Evolutionary conservation across 2,113 vertebrate species (phyloP).

Genomic region (Cottus gobio): DNA sequence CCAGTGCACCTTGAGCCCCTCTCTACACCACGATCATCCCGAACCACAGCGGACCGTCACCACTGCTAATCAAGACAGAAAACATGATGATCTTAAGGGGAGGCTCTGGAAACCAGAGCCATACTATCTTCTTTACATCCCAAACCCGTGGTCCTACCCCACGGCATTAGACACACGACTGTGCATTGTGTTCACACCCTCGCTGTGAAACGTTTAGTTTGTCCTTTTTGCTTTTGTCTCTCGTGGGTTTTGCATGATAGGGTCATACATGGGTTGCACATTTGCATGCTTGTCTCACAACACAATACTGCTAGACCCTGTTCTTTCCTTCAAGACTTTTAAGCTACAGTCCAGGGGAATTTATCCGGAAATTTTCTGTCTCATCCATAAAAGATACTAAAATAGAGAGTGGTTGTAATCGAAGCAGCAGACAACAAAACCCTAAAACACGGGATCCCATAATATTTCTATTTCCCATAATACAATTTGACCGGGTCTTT

Average conservation of each 20-base stretch:
- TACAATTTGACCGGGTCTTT: not conserved
- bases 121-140: constrained; percentile 56
- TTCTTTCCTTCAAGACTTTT: not conserved
- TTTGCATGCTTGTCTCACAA: constrained; percentile 58
- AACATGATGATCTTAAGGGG: constrained; percentile 51
- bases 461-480: not conserved
- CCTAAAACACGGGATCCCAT: not conserved
- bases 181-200: constrained; percentile 37
- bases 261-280: constrained; percentile 31
- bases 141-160: constrained; percentile 44
- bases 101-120: constrained; percentile 48
- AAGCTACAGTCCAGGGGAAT: no score
- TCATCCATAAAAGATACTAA: not conserved
- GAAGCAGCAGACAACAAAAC: not conserved
- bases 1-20: not conserved
- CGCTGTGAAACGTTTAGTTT: constrained; percentile 45
- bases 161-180: constrained; percentile 56
- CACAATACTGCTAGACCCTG: constrained; percentile 7
- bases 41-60: constrained; percentile 2
- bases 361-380: no score
- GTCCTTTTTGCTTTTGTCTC: constrained; percentile 35
- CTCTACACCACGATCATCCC: not conserved
- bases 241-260: constrained; percentile 64
- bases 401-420: not conserved
- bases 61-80: constrained; percentile 40